Base-by-base conservation (phyloP, 2,797 vertebrate species). In the Girardinus metallicus region DNA sequence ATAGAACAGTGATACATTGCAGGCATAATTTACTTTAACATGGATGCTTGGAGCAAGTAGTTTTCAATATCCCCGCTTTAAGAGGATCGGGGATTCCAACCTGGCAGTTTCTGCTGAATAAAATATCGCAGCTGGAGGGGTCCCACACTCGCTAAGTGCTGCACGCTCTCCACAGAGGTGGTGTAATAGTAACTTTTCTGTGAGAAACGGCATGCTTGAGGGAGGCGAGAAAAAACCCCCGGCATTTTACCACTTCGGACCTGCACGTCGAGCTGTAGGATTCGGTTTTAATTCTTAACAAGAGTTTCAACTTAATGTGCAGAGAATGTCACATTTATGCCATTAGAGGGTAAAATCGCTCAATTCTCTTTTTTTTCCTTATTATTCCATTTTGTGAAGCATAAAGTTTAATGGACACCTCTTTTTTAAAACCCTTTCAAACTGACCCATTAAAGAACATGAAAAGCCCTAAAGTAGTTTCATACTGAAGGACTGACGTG, bases 61-160 rank as follows among this genome's bases (percentile, higher is more conserved):
- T 44, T 62, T 29, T 74, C 75, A 70, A 74, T 51, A 78, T 82
- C 64, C 43, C 46, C 13, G 43, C 77, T 86, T 70, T 78, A 75
- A 81, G 71, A 86, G 82, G 89, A 79, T 64, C 81, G 80, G 57
- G 78, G 86, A 85, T 84, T 81, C 76, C 85, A 87, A 73, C 74
- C 79, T 57, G 80, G 79, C 74, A 53, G 47, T 77, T 73, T 86
- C 34, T 55, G 83, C 70, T 85, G 78, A 87, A 89, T 87, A 82
- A 89, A 89, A 83, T 62, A 84, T 83, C 78, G 78, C 80, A 89
- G 81, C 81, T 77, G 6, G 66, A 83, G 80, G 84, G 75, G 49
- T 57, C 41, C 46, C 41, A 15, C 29, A 72, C 73, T 49, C 73
- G 60, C 47, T 26, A 51, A 73, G 81, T 15, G 76, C 81, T 62